phyloP scores from a whole-genome alignment of 2,113 vertebrate species.

The Empidonax alnorum region DNA sequence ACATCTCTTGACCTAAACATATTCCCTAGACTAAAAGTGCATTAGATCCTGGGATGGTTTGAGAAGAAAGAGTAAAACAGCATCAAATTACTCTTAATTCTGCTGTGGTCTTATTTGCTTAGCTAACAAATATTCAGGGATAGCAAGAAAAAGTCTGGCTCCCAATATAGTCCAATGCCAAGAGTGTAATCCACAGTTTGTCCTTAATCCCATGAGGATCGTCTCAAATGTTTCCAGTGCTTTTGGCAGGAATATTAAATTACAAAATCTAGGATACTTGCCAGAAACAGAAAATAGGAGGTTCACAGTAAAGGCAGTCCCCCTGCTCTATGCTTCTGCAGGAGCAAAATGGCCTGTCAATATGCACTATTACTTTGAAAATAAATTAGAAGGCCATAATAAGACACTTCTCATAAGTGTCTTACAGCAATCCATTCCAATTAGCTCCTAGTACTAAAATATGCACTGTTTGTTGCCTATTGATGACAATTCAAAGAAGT shows the following conservation, averaged over 20 bases:
- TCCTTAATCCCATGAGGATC: conserved; percentile 42
- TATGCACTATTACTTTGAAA: not conserved
- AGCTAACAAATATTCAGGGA: conserved; percentile 4
- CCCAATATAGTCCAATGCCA: not conserved
- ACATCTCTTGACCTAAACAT: not conserved
- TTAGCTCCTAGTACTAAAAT: not conserved
- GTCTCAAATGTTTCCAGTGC: conserved; percentile 42
- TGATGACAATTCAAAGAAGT: not conserved
- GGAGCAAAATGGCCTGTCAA: not conserved
- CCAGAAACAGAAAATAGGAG: not conserved
- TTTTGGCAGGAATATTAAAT: conserved; percentile 51
- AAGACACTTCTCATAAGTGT: not conserved
- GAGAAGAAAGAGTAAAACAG: not conserved
- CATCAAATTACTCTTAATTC: not conserved
- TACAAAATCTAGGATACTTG: conserved; percentile 39
- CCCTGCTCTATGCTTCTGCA: not conserved
- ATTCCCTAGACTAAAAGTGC: not conserved
- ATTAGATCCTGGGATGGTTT: not conserved
- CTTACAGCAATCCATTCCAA: not conserved
- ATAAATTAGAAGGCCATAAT: not conserved
- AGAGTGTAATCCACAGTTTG: conserved; percentile 47
- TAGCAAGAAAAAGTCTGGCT: conserved; percentile 12
- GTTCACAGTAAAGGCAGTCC: not conserved
- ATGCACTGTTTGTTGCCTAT: not conserved
- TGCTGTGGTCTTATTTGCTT: not conserved